Percentiles rank a stretch among this genome's conserved stretches.
Conservation (phyloP, 1,140 invertebrate genomes). For the Panulirus ornatus region DNA sequence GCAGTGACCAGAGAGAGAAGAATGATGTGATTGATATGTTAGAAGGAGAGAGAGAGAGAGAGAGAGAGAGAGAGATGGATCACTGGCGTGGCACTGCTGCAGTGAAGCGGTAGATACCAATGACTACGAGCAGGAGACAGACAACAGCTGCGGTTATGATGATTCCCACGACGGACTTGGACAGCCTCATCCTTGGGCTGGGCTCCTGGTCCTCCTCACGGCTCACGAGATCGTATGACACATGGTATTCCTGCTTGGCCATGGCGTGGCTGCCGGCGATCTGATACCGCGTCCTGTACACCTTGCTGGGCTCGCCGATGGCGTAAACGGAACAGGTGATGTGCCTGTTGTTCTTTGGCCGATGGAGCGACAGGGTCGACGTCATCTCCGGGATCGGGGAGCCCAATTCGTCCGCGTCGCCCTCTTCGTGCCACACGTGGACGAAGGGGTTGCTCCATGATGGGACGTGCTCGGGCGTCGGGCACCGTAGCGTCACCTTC, state of each 20-base stretch:
- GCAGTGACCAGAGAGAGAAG: too few relatives aligned
- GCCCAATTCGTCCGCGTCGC: not conserved
- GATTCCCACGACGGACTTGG: constrained; percentile 23
- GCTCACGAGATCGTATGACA: not conserved
- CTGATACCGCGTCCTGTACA: constrained; percentile 10
- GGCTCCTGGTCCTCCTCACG: not conserved
- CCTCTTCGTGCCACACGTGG: constrained; percentile 30
- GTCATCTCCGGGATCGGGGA: not conserved
- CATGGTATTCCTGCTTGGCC: not conserved
- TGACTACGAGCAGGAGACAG: not conserved
- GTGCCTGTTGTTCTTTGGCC: not conserved
- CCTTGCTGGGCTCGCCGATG: not conserved
- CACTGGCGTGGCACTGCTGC: too few relatives aligned
- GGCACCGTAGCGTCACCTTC: constrained; percentile 1
- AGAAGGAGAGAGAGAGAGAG: too few relatives aligned
- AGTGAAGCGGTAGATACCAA: constrained; percentile 14
- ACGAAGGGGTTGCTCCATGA: constrained; percentile 5
- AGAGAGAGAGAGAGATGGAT: too few relatives aligned
- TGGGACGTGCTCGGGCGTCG: not conserved
- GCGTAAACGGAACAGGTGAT: constrained; percentile 32
- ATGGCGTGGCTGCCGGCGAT: not conserved
- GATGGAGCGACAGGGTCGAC: not conserved
- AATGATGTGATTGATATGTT: too few relatives aligned
- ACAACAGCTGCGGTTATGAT: constrained; percentile 20
- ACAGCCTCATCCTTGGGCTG: not conserved